Conservation (phyloP, 1,140 invertebrate species). For the Brachionus paranguensis region DNA sequence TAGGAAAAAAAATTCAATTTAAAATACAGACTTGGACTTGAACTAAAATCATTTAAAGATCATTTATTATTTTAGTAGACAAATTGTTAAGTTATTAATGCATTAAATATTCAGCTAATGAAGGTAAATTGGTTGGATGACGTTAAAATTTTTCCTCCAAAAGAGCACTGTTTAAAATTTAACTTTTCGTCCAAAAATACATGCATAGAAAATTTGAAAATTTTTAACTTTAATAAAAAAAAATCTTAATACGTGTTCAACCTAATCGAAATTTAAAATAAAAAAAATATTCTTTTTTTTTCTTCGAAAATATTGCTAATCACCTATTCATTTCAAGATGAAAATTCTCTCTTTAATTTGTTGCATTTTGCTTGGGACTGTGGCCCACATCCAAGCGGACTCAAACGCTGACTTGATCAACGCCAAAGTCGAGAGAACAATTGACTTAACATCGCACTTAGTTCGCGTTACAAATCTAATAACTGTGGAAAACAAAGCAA, state of each 20-base stretch:
- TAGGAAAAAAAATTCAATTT: no score
- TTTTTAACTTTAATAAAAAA: neutral
- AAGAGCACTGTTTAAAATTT: neutral
- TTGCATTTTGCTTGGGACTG: neutral
- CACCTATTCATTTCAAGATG: neutral
- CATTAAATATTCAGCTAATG: neutral
- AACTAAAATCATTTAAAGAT: no score
- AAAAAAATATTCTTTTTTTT: neutral
- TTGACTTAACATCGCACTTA: conserved; percentile 34
- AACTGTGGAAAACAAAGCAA: conserved; percentile 33
- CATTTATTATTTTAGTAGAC: no score
- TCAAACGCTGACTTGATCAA: conserved; percentile 38
- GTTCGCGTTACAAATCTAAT: neutral
- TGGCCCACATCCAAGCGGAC: neutral
- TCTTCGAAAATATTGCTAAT: neutral
- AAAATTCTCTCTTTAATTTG: neutral
- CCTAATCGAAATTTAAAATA: neutral
- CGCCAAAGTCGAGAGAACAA: conserved; percentile 12
- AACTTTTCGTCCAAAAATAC: neutral
- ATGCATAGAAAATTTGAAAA: conserved; percentile 15
- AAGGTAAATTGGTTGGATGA: neutral
- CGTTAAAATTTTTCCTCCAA: neutral
- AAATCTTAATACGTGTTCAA: conserved; percentile 34
- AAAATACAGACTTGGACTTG: no score
- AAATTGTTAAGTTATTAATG: no score